Evolutionary conservation across 2,888 invertebrate species (phyloP), one percentile per base, ranked within the genome.

Genomic region (Venusia cambrica): DNA sequence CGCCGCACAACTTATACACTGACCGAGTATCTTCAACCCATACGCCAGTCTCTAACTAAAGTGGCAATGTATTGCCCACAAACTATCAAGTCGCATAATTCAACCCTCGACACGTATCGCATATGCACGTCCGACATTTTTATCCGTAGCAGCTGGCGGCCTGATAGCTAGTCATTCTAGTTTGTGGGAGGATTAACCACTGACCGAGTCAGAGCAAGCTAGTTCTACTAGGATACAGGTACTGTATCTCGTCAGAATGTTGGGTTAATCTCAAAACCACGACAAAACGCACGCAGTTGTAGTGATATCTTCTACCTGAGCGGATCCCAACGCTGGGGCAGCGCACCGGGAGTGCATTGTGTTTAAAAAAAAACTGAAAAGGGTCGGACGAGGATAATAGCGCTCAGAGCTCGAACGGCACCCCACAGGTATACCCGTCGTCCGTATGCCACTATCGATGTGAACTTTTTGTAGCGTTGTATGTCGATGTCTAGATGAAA

Each of bases 351-450:
- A 64, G 64, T 71, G 68, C 62, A 73, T 76, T 76, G 78, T 76
- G 55, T 54, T 59, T 62, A 60, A 76, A 84, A n/a, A 85, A 84
- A 85, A 85, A 81, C 61, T 59, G 71, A 70, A 70, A 69, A 81
- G 83, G 85, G 84, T 79, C 80, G 72, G 54, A 51, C 54, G 52
- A 57, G 57, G 66, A 83, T 77, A 76, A 78, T 72, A 60, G 68
- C 49, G 54, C 60, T 48, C 53, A 46, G 54, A 54, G 56, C 72
- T 41, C 48, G 39, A 54, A 30, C 30, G 37, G 51, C 62, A 58
- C 64, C 66, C 65, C 51, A 53, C 49, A 64, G 67, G 68, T 66
- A 66, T 43, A 45, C 34, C n/a, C n/a, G 29, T 33, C 25, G 28
- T 22, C 43, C 50, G 40, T 42, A 36, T 45, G 46, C 37, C 39